Percentiles rank a stretch among this genome's conserved stretches.
These are phyloP conservation scores for Lasaia peninsularis DNA, from an alignment of 1,140 invertebrate genomes.

Conservation along the genomic window DNA sequence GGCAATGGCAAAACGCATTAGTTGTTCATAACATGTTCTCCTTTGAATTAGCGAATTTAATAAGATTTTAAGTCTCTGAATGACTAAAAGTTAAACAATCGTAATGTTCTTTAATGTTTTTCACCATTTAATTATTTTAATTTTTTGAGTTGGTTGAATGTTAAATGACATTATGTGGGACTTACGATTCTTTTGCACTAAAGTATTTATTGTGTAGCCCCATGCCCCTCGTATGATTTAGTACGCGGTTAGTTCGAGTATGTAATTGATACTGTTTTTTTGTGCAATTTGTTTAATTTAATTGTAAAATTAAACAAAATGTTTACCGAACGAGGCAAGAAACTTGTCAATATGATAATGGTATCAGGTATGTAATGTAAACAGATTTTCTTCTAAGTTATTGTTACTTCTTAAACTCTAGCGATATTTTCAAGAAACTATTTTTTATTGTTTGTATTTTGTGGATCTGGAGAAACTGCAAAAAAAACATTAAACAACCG, in stretches of 20 bases:
- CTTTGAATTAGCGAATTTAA: slow-evolving; percentile 1
- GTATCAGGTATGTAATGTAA: not conserved
- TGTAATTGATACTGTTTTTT: not conserved
- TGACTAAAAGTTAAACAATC: slow-evolving; percentile 5
- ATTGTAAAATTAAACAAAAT: not conserved
- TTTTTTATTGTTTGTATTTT: no score
- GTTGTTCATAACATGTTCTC: no score
- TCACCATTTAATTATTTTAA: not conserved
- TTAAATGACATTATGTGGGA: slow-evolving; percentile 10
- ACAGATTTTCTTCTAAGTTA: not conserved
- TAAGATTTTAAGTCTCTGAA: not conserved
- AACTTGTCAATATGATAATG: not conserved
- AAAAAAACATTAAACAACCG: slow-evolving; percentile 19
- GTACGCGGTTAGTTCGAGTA: not conserved
- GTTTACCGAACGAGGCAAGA: not conserved
- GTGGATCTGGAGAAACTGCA: slow-evolving; percentile 15
- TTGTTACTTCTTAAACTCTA: not conserved
- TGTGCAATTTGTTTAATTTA: not conserved
- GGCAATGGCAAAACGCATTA: no score
- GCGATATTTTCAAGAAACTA: not conserved
- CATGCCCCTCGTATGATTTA: slow-evolving; percentile 3
- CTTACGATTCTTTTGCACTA: slow-evolving; percentile 9
- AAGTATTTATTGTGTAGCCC: not conserved
- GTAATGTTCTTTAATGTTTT: slow-evolving; percentile 1
- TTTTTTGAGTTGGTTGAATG: not conserved